Percentiles rank a stretch among this genome's conserved stretches.
Evolutionary conservation across 1,140 invertebrate species (phyloP).

Genomic region (Zaprionus ghesquierei): DNA sequence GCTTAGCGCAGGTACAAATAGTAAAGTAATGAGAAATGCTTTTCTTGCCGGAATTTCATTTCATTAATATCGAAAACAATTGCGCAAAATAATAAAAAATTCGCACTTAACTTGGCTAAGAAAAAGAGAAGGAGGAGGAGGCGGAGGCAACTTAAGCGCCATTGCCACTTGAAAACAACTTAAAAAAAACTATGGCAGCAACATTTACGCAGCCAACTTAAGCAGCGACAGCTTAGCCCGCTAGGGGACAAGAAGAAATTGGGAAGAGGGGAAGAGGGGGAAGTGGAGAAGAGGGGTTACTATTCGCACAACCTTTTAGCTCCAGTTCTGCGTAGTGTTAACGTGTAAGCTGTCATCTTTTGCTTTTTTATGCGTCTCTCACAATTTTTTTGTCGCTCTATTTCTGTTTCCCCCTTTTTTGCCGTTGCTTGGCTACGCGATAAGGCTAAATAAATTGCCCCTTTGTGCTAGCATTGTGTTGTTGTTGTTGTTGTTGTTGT

Average conservation of each 20-base stretch:
- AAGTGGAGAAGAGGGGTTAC: no score
- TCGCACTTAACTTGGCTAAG: no score
- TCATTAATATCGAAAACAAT: neutral
- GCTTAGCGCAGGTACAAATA: slow-evolving; percentile 1
- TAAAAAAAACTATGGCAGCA: neutral
- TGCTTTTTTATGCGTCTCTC: neutral
- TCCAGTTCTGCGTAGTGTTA: slow-evolving; percentile 1
- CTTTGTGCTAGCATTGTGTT: slow-evolving; percentile 6
- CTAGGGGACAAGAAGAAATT: no score
- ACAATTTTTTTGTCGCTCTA: neutral
- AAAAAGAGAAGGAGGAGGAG: no score
- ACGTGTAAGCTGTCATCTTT: slow-evolving; percentile 11
- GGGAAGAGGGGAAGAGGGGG: no score
- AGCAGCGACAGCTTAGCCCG: neutral
- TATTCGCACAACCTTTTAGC: no score
- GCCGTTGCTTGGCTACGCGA: neutral
- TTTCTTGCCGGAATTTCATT: neutral
- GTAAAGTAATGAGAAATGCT: neutral
- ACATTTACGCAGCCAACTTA: neutral
- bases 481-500: neutral
- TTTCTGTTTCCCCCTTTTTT: neutral
- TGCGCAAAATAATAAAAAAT: neutral
- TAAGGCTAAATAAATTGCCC: slow-evolving; percentile 12
- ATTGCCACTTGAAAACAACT: neutral
- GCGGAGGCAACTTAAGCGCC: neutral